A percentile compares a stretch with the other conserved stretches of the same genome.
These are phyloP conservation scores for Tortricodes alternella DNA, from an alignment of 2,888 invertebrate species.

Conservation along the genomic window DNA sequence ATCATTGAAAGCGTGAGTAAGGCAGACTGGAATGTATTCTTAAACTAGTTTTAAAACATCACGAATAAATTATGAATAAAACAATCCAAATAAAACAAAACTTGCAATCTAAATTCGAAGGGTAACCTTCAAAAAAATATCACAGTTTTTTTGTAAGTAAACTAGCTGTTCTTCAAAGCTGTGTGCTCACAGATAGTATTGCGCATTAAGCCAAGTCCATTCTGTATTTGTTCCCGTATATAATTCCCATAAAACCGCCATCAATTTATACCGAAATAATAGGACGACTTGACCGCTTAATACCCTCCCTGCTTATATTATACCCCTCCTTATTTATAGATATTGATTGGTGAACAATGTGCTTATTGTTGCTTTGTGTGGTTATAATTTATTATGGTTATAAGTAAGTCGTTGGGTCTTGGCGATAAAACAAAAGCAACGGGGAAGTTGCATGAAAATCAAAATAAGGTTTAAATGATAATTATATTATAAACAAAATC, in stretches of 20 bases:
- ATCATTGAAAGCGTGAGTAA: no score
- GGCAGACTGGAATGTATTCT: no score
- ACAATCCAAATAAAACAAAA: no score
- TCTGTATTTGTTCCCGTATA: slow-evolving; percentile 16
- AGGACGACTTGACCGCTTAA: slow-evolving; percentile 28
- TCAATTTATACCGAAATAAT: slow-evolving; percentile 30
- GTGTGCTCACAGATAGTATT: not conserved
- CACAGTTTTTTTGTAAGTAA: not conserved
- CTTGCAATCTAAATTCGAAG: no score
- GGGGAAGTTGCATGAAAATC: no score
- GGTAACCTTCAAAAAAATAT: not conserved
- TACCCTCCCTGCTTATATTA: slow-evolving; percentile 18
- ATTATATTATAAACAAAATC: no score
- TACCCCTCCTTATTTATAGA: slow-evolving; percentile 10
- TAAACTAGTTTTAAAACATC: no score
- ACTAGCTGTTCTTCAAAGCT: not conserved
- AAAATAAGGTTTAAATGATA: no score
- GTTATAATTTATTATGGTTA: slow-evolving; percentile 12
- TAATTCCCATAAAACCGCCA: slow-evolving; percentile 24
- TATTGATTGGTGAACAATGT: slow-evolving; percentile 15
- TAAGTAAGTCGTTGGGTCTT: no score
- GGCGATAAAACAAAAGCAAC: no score
- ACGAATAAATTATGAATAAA: no score
- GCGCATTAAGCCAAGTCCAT: slow-evolving; percentile 14
- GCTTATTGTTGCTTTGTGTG: slow-evolving; percentile 1